These are phyloP conservation scores for Crocuta crocuta DNA, from an alignment of 2,113 vertebrate species.

Conservation along the genomic window DNA sequence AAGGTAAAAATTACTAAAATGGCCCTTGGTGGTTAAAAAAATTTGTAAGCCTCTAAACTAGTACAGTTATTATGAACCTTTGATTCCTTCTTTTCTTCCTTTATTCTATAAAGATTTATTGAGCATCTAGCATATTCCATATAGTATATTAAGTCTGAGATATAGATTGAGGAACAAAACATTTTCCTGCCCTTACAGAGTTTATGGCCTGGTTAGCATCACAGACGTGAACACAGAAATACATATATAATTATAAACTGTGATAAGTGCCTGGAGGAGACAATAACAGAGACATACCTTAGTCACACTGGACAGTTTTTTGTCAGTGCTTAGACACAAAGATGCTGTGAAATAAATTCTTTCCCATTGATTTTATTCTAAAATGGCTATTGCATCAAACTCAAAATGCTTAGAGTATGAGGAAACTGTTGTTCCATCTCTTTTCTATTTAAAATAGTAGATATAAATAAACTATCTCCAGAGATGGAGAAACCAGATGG, in stretches of 20 bases:
- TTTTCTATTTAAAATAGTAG: slow-evolving; percentile 65
- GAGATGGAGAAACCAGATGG: slow-evolving; percentile 71
- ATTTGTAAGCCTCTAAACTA: background rate
- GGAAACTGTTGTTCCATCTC: slow-evolving; percentile 40
- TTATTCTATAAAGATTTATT: slow-evolving; percentile 2
- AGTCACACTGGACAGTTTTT: background rate
- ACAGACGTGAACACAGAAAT: background rate
- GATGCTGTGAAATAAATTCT: slow-evolving; percentile 49
- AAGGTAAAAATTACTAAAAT: slow-evolving; percentile 49
- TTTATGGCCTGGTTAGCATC: background rate
- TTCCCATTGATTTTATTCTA: slow-evolving; percentile 17
- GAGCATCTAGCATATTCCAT: background rate
- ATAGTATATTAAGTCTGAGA: background rate
- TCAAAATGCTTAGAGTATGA: slow-evolving; percentile 52
- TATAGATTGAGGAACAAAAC: background rate
- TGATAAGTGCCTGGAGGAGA: background rate
- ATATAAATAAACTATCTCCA: slow-evolving; percentile 72
- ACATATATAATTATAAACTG: background rate
- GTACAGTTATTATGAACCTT: slow-evolving; percentile 16
- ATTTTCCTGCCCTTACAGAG: background rate
- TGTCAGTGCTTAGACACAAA: background rate
- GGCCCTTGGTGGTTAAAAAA: background rate
- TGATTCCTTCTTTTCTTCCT: background rate
- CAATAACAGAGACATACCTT: background rate
- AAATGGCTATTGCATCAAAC: slow-evolving; percentile 26